Percentiles rank a stretch among this genome's conserved stretches.
Evolutionary conservation across 2,797 vertebrate genomes (phyloP).

Genomic region (Zonotrichia albicollis): DNA sequence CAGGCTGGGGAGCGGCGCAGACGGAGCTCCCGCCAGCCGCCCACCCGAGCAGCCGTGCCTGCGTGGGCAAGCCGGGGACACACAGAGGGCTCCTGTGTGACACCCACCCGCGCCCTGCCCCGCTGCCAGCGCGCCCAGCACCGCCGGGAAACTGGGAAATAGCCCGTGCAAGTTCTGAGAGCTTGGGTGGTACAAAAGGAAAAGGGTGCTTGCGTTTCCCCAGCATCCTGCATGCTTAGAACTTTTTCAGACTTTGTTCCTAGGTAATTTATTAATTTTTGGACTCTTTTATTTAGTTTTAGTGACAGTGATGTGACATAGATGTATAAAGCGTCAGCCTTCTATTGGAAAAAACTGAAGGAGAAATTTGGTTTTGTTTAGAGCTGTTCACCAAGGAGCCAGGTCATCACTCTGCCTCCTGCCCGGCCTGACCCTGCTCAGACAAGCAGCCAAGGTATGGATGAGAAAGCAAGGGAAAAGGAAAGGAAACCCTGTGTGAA

Average conservation of each 20-base stretch:
- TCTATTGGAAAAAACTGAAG: neutral
- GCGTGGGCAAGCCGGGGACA: neutral
- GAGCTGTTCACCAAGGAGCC: neutral
- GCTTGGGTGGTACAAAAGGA: neutral
- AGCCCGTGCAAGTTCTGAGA: neutral
- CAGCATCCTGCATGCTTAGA: neutral
- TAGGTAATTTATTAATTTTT: neutral
- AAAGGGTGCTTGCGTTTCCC: accelerated
- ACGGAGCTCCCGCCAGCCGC: neutral
- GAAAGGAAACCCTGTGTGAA: neutral
- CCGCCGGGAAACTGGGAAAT: neutral
- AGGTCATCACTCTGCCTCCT: neutral
- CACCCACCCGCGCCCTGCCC: neutral
- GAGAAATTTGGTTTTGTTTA: neutral
- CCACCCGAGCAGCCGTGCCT: neutral
- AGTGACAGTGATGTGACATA: neutral
- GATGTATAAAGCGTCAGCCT: neutral
- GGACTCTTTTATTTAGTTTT: accelerated
- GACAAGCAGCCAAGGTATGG: neutral
- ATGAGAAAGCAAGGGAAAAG: neutral
- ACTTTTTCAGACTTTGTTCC: neutral
- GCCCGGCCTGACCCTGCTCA: neutral
- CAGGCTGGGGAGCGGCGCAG: neutral
- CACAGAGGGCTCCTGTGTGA: neutral
- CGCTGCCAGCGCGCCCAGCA: neutral